Conservation (phyloP, 2,113 vertebrate species). For the Corvus hawaiiensis region DNA sequence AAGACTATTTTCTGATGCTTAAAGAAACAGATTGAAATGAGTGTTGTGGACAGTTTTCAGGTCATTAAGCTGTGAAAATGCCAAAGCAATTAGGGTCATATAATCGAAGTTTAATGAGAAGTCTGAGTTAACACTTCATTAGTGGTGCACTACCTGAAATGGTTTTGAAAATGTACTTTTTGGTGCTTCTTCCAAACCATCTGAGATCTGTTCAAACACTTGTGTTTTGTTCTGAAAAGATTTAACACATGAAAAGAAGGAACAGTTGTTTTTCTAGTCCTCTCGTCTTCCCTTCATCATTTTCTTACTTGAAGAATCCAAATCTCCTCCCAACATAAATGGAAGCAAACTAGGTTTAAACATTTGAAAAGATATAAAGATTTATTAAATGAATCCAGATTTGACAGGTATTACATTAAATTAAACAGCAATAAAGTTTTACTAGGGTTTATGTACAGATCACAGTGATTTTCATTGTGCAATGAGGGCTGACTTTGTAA, state of each 20-base stretch:
- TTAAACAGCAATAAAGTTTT: conserved; percentile 65
- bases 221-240: not conserved
- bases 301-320: not conserved
- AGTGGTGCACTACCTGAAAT: not conserved
- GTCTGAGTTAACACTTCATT: not conserved
- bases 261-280: not conserved
- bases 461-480: conserved; percentile 77
- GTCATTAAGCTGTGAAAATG: not conserved
- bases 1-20: not conserved
- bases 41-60: not conserved
- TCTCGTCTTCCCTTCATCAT: fast-evolving
- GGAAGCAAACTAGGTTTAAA: not conserved
- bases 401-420: conserved; percentile 62
- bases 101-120: not conserved
- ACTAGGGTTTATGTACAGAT: conserved; percentile 67
- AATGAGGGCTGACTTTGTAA: conserved; percentile 54
- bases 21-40: not conserved
- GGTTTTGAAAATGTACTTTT: not conserved
- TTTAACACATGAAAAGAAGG: not conserved
- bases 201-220: not conserved
- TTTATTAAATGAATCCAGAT: conserved; percentile 64
- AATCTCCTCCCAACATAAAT: not conserved
- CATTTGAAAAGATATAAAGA: conserved; percentile 65
- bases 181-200: not conserved
- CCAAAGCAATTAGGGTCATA: not conserved